Base-by-base conservation (phyloP, 2,113 vertebrate genomes). In the Girardinichthys multiradiatus region DNA sequence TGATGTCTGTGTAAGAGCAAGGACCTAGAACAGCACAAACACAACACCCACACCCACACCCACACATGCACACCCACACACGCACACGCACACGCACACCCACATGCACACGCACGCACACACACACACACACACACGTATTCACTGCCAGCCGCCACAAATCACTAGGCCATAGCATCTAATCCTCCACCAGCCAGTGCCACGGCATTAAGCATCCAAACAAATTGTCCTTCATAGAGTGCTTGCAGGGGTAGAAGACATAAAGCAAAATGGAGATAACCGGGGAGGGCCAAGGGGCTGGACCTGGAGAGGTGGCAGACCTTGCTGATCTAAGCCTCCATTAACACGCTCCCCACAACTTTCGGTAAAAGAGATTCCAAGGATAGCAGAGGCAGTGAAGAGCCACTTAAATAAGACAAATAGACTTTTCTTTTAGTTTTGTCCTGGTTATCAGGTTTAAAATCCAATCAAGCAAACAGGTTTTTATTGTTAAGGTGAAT, bases 191-290 rank as follows among this genome's bases (percentile, higher is more conserved):
- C 76, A 81, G 91, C 79, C 81, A 78, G 85, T 79, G 79, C 76
- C 31, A 75, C 80, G 63, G 79, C 91, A 89, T 90, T 86, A 86
- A 90, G 84, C 87, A 76, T 87, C 89, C 77, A 90, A 92, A 92
- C 90, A 94, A 92, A 92, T 91, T 89, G 89, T 91, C 88, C 80
- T 84, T 90, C 77, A 28, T 90, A 76, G 76, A 90, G 84, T 80
- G 80, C 72, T 86, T 64, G 35, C 87, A 83, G 86, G 66, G 80
- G 87, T 78, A 76, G 77, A 86, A 89, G 78, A 86, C 81, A 89
- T 86, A 87, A 89, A 90, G 86, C 83, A 87, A 82, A 68, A 71
- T 11, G 75, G 65, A 74, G 85, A 79, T 66, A 65, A 60, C 64
- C 37, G 74, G 66, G 81, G 59, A 80, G 62, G 67, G 77, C 79